These are phyloP conservation scores for Hemicordylus capensis DNA, from an alignment of 2,113 vertebrate genomes.

Conservation along the genomic window DNA sequence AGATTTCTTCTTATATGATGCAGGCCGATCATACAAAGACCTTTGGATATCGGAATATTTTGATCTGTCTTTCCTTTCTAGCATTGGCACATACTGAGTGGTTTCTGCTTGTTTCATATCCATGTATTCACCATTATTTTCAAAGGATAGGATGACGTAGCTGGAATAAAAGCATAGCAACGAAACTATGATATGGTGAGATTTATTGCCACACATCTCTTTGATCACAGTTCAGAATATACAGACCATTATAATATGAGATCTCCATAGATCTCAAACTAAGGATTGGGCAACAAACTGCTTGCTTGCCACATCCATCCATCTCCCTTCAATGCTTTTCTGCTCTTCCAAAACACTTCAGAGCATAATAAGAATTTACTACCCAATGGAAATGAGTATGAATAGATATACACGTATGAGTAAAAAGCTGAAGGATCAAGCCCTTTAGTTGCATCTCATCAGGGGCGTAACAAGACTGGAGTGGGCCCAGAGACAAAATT, in stretches of 20 bases:
- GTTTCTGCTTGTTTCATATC: conserved; percentile 97
- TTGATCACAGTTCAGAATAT: background rate
- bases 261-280: background rate
- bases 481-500: too few species aligned
- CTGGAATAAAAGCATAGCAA: conserved; percentile 71
- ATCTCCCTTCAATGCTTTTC: background rate
- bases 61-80: conserved; percentile 89
- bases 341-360: background rate
- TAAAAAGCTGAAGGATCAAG: background rate
- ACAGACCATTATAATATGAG: background rate
- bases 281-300: background rate
- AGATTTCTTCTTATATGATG: conserved; percentile 89
- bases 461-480: too few species aligned
- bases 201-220: background rate
- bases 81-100: conserved; percentile 97
- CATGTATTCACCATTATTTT: conserved; percentile 97
- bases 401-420: background rate
- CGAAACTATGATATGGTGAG: background rate
- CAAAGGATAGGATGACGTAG: conserved; percentile 97
- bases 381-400: background rate
- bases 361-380: background rate
- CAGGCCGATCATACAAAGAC: conserved; percentile 91
- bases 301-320: background rate
- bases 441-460: background rate
- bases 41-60: conserved; percentile 92